phyloP scores from a whole-genome alignment of 1,140 invertebrate species.

The Drosophila serrata region DNA sequence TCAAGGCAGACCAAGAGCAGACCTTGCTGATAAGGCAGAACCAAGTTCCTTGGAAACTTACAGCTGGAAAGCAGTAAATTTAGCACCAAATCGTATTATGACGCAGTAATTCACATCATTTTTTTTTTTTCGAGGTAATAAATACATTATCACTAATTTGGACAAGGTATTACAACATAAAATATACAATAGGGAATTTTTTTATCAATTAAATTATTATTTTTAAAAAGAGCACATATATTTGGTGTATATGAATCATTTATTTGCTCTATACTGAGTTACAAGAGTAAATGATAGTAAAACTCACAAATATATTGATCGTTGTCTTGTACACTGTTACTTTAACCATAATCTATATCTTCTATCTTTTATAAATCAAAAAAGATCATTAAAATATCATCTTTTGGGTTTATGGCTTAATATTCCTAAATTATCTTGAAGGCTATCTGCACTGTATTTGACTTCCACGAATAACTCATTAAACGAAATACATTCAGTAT shows the following conservation, averaged over 20 bases:
- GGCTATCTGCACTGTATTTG: not conserved
- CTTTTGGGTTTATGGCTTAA: not conserved
- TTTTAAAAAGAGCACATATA: not conserved
- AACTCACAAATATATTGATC: not conserved
- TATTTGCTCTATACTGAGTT: not conserved
- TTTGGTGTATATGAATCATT: not conserved
- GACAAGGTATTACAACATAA: constrained; percentile 5
- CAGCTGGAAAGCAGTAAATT: not conserved
- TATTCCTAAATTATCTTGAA: constrained; percentile 12
- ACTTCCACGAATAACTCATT: constrained; percentile 18
- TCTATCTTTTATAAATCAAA: constrained; percentile 16
- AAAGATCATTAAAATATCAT: not conserved
- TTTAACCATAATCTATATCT: no score
- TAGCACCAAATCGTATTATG: not conserved
- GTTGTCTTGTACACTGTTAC: not conserved
- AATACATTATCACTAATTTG: constrained; percentile 11
- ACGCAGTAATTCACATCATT: not conserved
- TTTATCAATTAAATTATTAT: not conserved
- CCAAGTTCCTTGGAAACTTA: constrained; percentile 22
- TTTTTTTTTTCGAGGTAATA: constrained; percentile 1
- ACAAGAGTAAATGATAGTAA: not conserved
- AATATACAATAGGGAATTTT: constrained; percentile 1
- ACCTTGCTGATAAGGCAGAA: constrained; percentile 39
- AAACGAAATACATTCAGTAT: constrained; percentile 10
- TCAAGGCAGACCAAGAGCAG: constrained; percentile 2